Conservation (phyloP, 2,888 invertebrate species). For the Xestia c-nigrum region DNA sequence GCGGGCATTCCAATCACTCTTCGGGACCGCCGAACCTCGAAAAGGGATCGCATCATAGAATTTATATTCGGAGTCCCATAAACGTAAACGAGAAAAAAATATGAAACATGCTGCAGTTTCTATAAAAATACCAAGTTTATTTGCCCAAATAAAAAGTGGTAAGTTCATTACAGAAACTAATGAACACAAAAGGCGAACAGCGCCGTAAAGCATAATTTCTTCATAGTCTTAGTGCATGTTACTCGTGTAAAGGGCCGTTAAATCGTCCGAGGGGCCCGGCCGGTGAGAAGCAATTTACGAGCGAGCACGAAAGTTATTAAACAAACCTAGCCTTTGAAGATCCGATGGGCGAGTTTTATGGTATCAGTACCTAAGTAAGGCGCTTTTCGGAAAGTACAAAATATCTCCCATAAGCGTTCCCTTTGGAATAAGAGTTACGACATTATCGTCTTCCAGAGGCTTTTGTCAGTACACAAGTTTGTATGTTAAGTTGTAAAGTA, state of each 20-base stretch:
- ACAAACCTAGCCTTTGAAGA: constrained; percentile 75
- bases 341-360: constrained; percentile 73
- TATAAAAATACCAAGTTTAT: constrained; percentile 17
- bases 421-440: constrained; percentile 52
- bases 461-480: constrained; percentile 64
- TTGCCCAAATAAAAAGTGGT: constrained; percentile 40
- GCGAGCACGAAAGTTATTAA: constrained; percentile 79
- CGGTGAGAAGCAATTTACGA: constrained; percentile 82
- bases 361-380: constrained; percentile 61
- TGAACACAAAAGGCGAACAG: constrained; percentile 69
- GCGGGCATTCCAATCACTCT: constrained; percentile 80
- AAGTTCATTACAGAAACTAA: constrained; percentile 69
- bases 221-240: constrained; percentile 73
- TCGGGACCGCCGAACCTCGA: constrained; percentile 61
- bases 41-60: constrained; percentile 60
- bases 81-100: constrained; percentile 30
- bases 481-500: constrained; percentile 64
- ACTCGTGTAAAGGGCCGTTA: constrained; percentile 77
- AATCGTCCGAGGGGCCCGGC: constrained; percentile 75
- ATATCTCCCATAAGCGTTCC: constrained; percentile 57
- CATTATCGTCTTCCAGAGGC: constrained; percentile 57
- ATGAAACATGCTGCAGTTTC: constrained; percentile 2
- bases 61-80: constrained; percentile 42
- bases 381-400: constrained; percentile 64
- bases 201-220: constrained; percentile 72